phyloP scores from a whole-genome alignment of 2,888 invertebrate species.

The Eupelmus urozonus region DNA sequence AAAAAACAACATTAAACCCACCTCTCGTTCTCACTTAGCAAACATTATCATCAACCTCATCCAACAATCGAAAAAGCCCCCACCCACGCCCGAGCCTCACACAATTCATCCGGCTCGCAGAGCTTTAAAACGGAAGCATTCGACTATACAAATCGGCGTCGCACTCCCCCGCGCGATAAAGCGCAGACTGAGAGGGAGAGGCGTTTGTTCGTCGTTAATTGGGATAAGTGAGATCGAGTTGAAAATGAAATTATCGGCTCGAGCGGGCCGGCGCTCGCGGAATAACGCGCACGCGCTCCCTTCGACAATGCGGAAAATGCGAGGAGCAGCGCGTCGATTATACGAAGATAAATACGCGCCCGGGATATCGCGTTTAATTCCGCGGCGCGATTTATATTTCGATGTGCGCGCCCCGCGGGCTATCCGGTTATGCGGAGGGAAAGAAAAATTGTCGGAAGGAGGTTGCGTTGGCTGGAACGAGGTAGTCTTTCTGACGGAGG shows the following conservation, averaged over 20 bases:
- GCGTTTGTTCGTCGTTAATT: conserved; percentile 57
- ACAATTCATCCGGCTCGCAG: too few species aligned
- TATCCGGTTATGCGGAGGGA: not conserved
- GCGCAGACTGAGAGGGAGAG: conserved; percentile 9
- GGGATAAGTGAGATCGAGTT: conserved; percentile 60
- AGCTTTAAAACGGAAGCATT: too few species aligned
- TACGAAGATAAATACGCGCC: conserved; percentile 35
- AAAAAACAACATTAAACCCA: too few species aligned
- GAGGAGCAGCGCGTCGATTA: conserved; percentile 29
- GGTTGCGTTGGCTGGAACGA: not conserved
- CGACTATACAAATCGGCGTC: too few species aligned
- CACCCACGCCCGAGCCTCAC: too few species aligned
- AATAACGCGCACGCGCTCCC: conserved; percentile 44
- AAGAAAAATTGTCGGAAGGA: conserved; percentile 1
- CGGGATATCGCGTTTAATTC: conserved; percentile 28
- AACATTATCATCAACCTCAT: too few species aligned
- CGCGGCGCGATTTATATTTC: not conserved
- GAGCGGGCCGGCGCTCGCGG: conserved; percentile 35
- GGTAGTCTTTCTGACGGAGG: too few species aligned
- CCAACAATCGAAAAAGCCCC: too few species aligned
- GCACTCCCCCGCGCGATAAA: not conserved
- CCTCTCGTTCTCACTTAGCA: too few species aligned
- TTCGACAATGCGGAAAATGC: conserved; percentile 27
- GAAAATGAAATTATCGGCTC: conserved; percentile 62
- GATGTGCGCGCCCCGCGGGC: not conserved